Conservation (phyloP, 1,140 invertebrate genomes). For the Scaptomyza graminum region DNA sequence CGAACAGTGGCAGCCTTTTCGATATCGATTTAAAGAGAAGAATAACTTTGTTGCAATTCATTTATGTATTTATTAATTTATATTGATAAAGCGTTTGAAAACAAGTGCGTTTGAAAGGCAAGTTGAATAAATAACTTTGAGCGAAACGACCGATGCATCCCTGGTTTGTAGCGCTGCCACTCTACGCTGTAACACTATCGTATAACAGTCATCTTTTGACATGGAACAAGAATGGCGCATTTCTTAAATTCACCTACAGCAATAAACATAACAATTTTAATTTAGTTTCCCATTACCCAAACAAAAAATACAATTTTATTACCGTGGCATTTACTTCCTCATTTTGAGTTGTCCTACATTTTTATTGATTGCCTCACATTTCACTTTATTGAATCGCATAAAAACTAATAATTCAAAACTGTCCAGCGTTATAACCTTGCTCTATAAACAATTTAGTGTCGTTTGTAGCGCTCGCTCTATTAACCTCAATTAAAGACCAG, state of each 20-base stretch:
- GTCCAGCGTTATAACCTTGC: constrained; percentile 53
- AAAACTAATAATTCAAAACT: constrained; percentile 48
- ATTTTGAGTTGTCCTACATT: background rate
- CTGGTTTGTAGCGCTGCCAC: constrained; percentile 16
- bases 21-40: constrained; percentile 7
- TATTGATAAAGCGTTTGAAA: no score
- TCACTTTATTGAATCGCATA: constrained; percentile 39
- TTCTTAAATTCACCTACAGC: background rate
- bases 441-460: constrained; percentile 68
- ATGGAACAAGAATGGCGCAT: background rate
- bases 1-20: constrained; percentile 7
- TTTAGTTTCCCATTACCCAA: background rate
- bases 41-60: background rate
- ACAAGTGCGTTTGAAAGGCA: no score
- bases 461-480: constrained; percentile 42
- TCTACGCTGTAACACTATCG: background rate
- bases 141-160: background rate
- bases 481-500: constrained; percentile 64
- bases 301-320: background rate
- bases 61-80: no score
- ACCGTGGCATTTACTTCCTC: background rate
- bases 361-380: constrained; percentile 25
- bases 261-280: background rate
- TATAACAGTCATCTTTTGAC: constrained; percentile 4
- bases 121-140: background rate